Percentiles rank a stretch among this genome's conserved stretches.
phyloP scores from a whole-genome alignment of 2,113 vertebrate species.

The Ictidomys tridecemlineatus region DNA sequence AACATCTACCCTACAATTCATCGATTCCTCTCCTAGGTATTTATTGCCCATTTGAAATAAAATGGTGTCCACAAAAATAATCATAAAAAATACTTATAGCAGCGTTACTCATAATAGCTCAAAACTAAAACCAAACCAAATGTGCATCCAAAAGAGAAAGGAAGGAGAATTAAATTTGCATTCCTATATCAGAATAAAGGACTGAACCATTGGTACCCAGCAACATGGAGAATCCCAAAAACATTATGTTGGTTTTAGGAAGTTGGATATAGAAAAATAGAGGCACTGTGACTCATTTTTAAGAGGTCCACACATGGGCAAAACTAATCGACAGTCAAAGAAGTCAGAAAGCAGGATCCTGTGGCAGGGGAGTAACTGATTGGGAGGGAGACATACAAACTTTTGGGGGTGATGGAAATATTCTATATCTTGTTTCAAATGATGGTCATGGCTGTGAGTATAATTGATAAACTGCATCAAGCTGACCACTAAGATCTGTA shows the following conservation, averaged over 20 bases:
- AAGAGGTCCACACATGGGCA: not conserved
- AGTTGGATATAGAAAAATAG: not conserved
- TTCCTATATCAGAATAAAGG: not conserved
- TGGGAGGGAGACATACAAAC: not conserved
- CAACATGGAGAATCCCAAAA: not conserved
- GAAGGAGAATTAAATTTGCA: not conserved
- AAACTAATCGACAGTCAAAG: not conserved
- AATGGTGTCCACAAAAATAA: constrained; percentile 25
- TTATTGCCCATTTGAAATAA: constrained; percentile 26
- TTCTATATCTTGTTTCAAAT: constrained; percentile 15
- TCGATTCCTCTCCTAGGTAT: not conserved
- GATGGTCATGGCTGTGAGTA: not conserved
- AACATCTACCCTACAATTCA: not conserved
- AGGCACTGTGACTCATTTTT: not conserved
- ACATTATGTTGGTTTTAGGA: not conserved
- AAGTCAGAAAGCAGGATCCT: not conserved
- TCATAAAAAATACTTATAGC: not conserved
- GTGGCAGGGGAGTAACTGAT: not conserved
- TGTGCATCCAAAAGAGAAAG: not conserved
- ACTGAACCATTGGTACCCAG: not conserved
- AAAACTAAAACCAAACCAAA: not conserved
- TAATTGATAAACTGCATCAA: not conserved
- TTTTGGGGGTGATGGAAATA: not conserved
- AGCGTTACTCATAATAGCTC: not conserved
- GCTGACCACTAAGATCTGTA: not conserved